Percentiles rank a stretch among this genome's conserved stretches.
These are phyloP conservation scores for Bombus confusus DNA, from an alignment of 1,140 invertebrate species.

Conservation along the genomic window DNA sequence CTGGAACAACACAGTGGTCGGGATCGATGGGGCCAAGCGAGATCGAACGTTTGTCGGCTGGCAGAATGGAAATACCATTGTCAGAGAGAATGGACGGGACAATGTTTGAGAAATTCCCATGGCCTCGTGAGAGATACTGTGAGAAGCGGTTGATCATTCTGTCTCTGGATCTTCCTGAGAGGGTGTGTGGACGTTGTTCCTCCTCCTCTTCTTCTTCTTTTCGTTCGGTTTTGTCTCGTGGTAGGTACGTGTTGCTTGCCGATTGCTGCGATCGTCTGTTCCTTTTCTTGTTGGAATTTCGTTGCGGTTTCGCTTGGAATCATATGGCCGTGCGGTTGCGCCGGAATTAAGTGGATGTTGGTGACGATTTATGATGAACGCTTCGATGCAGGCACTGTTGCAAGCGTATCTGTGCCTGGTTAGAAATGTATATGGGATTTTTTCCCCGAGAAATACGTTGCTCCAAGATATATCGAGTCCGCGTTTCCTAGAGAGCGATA, in stretches of 20 bases:
- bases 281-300: constrained; percentile 23
- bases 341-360: constrained; percentile 11
- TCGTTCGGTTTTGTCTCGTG: not conserved
- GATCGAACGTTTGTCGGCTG: constrained; percentile 69
- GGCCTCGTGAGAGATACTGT: constrained; percentile 56
- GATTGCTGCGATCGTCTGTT: constrained; percentile 18
- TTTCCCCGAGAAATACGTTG: too few species aligned
- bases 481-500: too few species aligned
- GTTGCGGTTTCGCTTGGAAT: constrained; percentile 7
- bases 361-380: constrained; percentile 22
- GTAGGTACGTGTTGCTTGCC: not conserved
- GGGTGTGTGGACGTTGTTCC: not conserved
- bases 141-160: constrained; percentile 57
- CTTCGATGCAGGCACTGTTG: not conserved
- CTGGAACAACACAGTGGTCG: not conserved
- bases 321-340: not conserved
- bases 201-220: not conserved
- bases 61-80: constrained; percentile 68
- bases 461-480: too few species aligned
- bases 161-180: constrained; percentile 33
- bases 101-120: constrained; percentile 67
- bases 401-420: not conserved
- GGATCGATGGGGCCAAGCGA: constrained; percentile 56
- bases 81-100: constrained; percentile 53
- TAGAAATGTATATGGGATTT: not conserved